These are phyloP conservation scores for Netelia inedita DNA, from an alignment of 2,888 invertebrate species.

Conservation along the genomic window DNA sequence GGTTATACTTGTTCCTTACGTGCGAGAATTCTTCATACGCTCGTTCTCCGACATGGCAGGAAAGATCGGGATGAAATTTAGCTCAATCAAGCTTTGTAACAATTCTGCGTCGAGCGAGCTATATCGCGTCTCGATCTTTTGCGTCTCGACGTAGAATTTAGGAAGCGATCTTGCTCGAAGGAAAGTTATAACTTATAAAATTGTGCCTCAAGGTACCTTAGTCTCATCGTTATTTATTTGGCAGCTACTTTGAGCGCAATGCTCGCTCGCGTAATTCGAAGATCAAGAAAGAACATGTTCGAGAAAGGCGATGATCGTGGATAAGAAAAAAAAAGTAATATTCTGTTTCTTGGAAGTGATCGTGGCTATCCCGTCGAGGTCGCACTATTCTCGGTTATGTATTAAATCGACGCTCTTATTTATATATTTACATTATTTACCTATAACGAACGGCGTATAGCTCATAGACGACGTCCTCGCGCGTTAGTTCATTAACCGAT, in stretches of 20 bases:
- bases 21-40: no score
- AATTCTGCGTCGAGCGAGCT: no score
- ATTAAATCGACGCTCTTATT: conserved; percentile 43
- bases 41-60: no score
- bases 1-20: no score
- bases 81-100: no score
- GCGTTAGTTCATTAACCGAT: conserved; percentile 62
- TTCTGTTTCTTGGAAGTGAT: conserved; percentile 10
- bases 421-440: conserved; percentile 33
- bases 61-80: no score
- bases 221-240: conserved; percentile 65
- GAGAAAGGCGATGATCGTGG: neutral
- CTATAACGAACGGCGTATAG: conserved; percentile 22
- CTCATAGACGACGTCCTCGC: conserved; percentile 60
- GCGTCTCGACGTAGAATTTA: no score
- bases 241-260: conserved; percentile 60
- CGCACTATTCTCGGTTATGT: conserved; percentile 30
- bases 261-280: conserved; percentile 13
- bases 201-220: neutral
- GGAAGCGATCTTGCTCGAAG: no score
- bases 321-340: neutral
- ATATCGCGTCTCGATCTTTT: no score
- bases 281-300: no score
- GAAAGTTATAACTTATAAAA: no score
- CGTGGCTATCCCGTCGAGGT: neutral